A percentile compares a stretch with the other conserved stretches of the same genome.
Conservation (phyloP, 2,113 vertebrate genomes). For the Aegotheles bennettii region DNA sequence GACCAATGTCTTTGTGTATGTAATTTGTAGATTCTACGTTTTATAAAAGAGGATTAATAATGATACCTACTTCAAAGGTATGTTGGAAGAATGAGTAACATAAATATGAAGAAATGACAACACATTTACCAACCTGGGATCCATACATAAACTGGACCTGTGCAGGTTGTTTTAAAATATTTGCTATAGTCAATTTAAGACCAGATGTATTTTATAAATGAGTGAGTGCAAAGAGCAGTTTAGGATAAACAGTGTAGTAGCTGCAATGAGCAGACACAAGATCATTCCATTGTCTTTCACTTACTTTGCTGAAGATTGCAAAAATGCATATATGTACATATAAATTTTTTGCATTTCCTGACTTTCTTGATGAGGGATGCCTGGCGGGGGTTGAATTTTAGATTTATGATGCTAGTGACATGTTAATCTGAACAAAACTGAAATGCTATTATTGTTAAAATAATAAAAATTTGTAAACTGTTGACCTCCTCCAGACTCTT, state of each 20-base stretch:
- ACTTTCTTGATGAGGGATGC: background rate
- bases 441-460: conserved; percentile 7
- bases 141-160: background rate
- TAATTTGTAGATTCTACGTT: background rate
- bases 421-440: background rate
- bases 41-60: background rate
- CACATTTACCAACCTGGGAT: background rate
- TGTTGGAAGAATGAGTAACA: background rate
- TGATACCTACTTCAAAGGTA: background rate
- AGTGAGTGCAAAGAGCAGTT: background rate
- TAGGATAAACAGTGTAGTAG: background rate
- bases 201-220: background rate
- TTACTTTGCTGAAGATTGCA: background rate
- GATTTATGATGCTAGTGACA: background rate
- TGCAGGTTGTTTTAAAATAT: background rate
- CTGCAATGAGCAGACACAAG: background rate
- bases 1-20: background rate
- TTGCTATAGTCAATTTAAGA: background rate
- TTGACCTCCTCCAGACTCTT: background rate
- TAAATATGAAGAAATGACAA: background rate
- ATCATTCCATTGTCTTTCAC: background rate
- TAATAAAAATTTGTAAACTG: background rate
- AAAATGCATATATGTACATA: background rate
- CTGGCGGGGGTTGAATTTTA: background rate
- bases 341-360: background rate